Conservation (phyloP, 2,888 invertebrate species). For the Nemoura dubitans region DNA sequence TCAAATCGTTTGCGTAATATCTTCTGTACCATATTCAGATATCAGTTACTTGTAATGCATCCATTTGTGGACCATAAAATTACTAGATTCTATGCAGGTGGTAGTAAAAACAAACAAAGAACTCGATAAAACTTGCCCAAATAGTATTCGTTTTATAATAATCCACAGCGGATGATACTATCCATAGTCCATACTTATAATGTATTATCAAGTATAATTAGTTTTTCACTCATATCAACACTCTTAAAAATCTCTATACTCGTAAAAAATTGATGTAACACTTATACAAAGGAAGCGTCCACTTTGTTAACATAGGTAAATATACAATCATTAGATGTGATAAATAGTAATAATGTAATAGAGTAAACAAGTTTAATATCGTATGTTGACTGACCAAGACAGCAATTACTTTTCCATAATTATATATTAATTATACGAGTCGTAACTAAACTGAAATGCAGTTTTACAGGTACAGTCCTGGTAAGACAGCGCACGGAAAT, state of each 20-base stretch:
- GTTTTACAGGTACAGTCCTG: background rate
- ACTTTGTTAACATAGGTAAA: background rate
- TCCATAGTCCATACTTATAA: no score
- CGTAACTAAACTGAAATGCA: background rate
- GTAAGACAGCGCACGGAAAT: background rate
- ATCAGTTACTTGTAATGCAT: background rate
- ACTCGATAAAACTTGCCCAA: no score
- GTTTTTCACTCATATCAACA: no score
- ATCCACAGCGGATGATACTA: no score
- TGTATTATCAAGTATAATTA: no score
- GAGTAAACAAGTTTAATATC: background rate
- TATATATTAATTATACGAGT: background rate
- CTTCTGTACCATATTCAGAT: background rate
- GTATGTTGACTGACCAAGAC: background rate
- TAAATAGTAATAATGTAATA: background rate
- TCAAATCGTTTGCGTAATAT: background rate
- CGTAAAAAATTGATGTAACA: background rate
- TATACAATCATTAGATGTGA: background rate
- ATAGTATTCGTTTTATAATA: no score
- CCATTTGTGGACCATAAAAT: no score
- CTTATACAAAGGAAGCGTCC: background rate
- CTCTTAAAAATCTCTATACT: no score
- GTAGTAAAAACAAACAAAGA: no score
- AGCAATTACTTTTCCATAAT: background rate
- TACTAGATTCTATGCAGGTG: no score